Evolutionary conservation across 2,113 vertebrate genomes (phyloP).

Genomic region (Rousettus leschenaultii): DNA sequence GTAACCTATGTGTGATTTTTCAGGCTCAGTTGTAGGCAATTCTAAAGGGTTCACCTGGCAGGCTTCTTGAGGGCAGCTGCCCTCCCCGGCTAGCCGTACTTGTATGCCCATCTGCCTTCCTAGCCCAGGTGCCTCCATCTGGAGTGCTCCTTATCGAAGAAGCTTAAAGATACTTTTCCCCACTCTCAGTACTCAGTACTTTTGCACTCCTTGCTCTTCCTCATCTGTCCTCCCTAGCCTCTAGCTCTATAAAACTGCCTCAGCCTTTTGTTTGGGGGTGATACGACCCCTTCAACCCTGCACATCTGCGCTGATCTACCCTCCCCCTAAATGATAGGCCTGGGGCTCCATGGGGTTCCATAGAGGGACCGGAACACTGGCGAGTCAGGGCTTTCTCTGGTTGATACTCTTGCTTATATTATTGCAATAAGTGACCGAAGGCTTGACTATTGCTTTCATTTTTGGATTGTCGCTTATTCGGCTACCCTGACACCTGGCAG

Average conservation of each 20-base stretch:
- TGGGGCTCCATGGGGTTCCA: neutral
- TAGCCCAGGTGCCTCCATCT: neutral
- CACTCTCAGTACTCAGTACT: neutral
- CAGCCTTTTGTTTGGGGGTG: neutral
- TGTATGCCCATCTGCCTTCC: fast-evolving
- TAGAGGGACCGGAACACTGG: neutral
- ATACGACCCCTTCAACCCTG: neutral
- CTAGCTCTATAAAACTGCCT: neutral
- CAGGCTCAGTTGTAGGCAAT: neutral
- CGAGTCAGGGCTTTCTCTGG: neutral
- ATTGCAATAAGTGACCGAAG: neutral
- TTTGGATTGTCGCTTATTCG: neutral
- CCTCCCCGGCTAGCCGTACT: fast-evolving
- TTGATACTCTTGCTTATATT: neutral
- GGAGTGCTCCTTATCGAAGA: neutral
- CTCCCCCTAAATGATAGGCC: neutral
- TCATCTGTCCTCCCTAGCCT: neutral
- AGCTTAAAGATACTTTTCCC: neutral
- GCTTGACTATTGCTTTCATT: neutral
- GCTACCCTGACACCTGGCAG: neutral
- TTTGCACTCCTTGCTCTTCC: neutral
- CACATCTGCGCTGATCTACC: neutral
- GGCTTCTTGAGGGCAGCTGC: neutral
- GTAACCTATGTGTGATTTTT: neutral
- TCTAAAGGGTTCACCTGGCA: neutral